These are phyloP conservation scores for Luehdorfia chinensis DNA, from an alignment of 1,140 invertebrate genomes.

Conservation along the genomic window DNA sequence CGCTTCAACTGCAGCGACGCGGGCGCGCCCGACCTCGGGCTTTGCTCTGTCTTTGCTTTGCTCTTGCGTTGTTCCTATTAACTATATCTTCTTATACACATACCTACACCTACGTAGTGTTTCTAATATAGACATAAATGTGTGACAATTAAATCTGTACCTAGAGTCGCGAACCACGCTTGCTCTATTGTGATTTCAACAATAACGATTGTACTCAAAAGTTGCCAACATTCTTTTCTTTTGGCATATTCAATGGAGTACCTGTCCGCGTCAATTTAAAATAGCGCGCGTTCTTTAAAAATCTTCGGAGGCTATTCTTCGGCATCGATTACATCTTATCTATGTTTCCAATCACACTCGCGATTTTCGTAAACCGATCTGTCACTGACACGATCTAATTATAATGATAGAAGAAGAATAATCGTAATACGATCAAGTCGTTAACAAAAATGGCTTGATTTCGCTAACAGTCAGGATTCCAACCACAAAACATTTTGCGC, in stretches of 20 bases:
- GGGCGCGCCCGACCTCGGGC: slow-evolving; percentile 53
- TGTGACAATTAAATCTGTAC: slow-evolving; percentile 2
- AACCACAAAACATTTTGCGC: neutral
- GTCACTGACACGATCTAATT: neutral
- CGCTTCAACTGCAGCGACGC: slow-evolving; percentile 31
- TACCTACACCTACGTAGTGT: slow-evolving; percentile 14
- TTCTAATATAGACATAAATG: neutral
- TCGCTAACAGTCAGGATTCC: slow-evolving; percentile 2
- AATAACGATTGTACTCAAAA: slow-evolving; percentile 6
- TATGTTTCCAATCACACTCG: neutral
- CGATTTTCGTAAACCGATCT: neutral
- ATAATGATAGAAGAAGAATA: neutral
- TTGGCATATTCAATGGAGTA: neutral
- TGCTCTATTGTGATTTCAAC: neutral
- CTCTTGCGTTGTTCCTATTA: slow-evolving; percentile 66
- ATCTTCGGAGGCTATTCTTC: neutral
- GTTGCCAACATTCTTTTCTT: slow-evolving; percentile 9
- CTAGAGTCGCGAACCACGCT: neutral
- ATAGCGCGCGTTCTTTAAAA: neutral
- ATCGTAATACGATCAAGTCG: neutral
- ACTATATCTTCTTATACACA: slow-evolving; percentile 30
- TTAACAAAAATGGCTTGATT: slow-evolving; percentile 5
- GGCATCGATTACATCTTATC: slow-evolving; percentile 7
- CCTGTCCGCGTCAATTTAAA: neutral
- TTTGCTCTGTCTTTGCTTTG: slow-evolving; percentile 56